A percentile compares a stretch with the other conserved stretches of the same genome.
These are phyloP conservation scores for Jordanella pulchra DNA, from an alignment of 2,797 vertebrate species.

Conservation along the genomic window DNA sequence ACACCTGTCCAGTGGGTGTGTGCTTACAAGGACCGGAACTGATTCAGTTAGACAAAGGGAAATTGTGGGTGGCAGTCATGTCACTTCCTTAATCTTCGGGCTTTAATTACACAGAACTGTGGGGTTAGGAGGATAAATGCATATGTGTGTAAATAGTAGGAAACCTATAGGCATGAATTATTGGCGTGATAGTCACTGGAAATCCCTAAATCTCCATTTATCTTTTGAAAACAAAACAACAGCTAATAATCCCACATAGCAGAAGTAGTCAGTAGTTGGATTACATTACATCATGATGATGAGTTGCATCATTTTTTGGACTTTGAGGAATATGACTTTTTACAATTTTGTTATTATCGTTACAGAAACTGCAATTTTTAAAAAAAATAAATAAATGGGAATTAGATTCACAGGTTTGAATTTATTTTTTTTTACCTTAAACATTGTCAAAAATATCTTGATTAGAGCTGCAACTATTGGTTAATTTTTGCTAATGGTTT, in stretches of 20 bases:
- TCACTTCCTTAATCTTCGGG: slow-evolving; percentile 52
- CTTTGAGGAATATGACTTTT: neutral
- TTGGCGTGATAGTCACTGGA: neutral
- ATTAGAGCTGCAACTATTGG: too few species aligned
- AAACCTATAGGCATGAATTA: neutral
- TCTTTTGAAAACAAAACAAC: neutral
- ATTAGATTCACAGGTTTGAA: neutral
- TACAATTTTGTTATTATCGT: neutral
- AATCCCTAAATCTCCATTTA: neutral
- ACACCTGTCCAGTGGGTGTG: slow-evolving; percentile 19
- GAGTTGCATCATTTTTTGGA: neutral
- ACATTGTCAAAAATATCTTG: too few species aligned
- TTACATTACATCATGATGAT: neutral
- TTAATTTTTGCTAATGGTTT: too few species aligned
- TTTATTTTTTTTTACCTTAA: neutral
- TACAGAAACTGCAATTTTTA: neutral
- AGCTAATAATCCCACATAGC: neutral
- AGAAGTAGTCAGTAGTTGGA: neutral
- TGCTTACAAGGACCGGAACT: slow-evolving; percentile 39
- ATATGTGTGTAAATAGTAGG: slow-evolving; percentile 3
- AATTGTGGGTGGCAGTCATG: slow-evolving; percentile 43
- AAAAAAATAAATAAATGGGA: too few species aligned
- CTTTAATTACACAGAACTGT: slow-evolving; percentile 49
- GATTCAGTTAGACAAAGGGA: slow-evolving; percentile 54
- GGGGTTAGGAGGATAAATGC: slow-evolving; percentile 19